A percentile compares a stretch with the other conserved stretches of the same genome.
Conservation (phyloP, 2,797 vertebrate genomes). For the Premnoplex brunnescens region DNA sequence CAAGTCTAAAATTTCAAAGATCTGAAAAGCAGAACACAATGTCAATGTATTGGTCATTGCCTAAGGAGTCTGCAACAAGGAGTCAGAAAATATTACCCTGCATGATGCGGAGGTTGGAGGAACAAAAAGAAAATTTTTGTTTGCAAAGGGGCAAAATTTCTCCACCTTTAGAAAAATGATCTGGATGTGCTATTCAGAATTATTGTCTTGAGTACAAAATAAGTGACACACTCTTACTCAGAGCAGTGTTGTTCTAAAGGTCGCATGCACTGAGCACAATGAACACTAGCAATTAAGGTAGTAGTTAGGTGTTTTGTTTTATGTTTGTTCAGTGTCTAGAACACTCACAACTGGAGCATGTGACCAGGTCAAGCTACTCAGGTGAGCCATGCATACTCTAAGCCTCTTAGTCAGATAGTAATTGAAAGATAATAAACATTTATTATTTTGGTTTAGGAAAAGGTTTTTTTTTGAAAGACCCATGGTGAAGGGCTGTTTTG, state of each 20-base stretch:
- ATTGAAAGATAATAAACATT: neutral
- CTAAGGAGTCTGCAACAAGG: neutral
- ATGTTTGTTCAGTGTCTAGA: neutral
- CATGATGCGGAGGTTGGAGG: neutral
- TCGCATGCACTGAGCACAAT: neutral
- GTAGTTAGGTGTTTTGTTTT: neutral
- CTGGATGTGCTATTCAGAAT: neutral
- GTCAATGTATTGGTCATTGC: neutral
- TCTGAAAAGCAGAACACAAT: neutral
- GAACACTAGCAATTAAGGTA: neutral
- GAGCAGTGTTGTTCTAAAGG: neutral
- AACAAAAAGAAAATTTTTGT: neutral
- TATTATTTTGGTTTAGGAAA: neutral
- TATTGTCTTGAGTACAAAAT: neutral
- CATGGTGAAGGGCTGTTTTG: rapidly evolving
- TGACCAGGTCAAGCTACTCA: neutral
- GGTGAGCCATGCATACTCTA: neutral
- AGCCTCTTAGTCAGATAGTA: neutral
- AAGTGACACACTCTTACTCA: neutral
- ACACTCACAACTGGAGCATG: neutral
- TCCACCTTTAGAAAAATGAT: neutral
- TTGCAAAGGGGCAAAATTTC: neutral
- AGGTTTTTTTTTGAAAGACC: neutral
- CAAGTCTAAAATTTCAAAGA: neutral
- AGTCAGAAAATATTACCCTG: neutral